Evolutionary conservation across 2,888 invertebrate genomes (phyloP), one percentile per base, ranked within the genome.

Genomic region (Germaria angustata): DNA sequence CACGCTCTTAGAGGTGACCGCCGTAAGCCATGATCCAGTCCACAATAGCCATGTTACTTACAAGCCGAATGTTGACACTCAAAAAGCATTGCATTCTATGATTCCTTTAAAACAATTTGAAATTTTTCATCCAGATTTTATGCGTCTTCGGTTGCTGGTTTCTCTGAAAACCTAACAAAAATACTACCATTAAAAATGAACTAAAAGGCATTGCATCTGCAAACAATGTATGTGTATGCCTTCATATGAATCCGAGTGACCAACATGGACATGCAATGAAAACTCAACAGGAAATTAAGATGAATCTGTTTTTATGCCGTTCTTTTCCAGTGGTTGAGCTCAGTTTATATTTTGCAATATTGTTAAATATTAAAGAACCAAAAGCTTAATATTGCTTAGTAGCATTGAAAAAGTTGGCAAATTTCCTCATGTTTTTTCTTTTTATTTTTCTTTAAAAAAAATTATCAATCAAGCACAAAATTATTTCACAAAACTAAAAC

Each of bases 221-320:
- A 7, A 4, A 28, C n/a, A 3, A 2, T 8, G 22, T 7, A 15
- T n/a, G 46, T 59, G 24, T 2, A 8, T 53, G 22, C 8, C 32
- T 20, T 17, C 55, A 22, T 46, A 72, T 61, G 44, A 32, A 22
- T 51, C 46, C 17, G 49, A 9, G 57, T 68, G 61, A 73, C 73
- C 80, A 73, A 46, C 63, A 46, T 63, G 65, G 65, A 51, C 57
- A 73, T 80, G 66, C 53, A 36, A 39, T 71, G 15, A 15, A 41
- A 15, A 28, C 57, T 9, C 17, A 72, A 77, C 66, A 66, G 77
- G 77, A 81, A 68, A 81, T 81, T 72, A 77, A 81, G 77, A 81
- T 77, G 77, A 51, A 72, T 81, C 66, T 69, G 44, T 72, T 81
- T 68, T 44, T 61, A 7, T 55, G 36, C 34, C 36, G 20, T 57